Evolutionary conservation across 2,888 invertebrate species (phyloP), one percentile per base, ranked within the genome.

Genomic region (Drosophila kuntzei): DNA sequence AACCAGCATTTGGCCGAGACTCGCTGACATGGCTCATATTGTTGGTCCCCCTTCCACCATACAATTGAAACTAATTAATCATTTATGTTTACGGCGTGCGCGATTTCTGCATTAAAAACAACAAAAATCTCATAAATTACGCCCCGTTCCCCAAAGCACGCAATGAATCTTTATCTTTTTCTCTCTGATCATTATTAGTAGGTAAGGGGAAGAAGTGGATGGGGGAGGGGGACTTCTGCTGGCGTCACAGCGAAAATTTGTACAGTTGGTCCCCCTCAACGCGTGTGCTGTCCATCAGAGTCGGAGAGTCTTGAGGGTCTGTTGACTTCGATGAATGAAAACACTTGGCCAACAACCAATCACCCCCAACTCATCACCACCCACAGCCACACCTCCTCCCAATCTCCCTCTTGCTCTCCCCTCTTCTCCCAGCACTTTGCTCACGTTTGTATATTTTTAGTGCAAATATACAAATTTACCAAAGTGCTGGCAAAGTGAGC

Each of bases 321-420:
- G 87, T 83, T 89, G 89, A 81, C 89, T 87, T 82, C 74, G 59
- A 69, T 87, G 88, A 89, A 83, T 85, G 82, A 85, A 75, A 84
- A 69, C 86, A 81, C 79, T 83, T 89, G 89, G 84, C 80, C 79
- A 44, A 14, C 29, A 66, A 69, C 53, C 61, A 58, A 55, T 58
- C 58, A 71, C 6, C 53, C 39, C 60, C 37, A 61, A 37, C 53
- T 34, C 53, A 61, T 11, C 62, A 39, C 47, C 39, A 51, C 22
- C 47, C 32, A 9, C n/a, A 34, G 39, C 3, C 54, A 49, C 29
- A 7, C 12, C 34, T 18, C 16, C 11, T 20, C 16, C 34, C 25
- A 25, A 14, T 32, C 25, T 25, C 51, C 46, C 34, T 46, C 57
- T 61, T 36, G 43, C 12, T 5, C 0, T 5, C 0, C 49, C 11